phyloP scores from a whole-genome alignment of 2,797 vertebrate species.

The Protosalanx chinensis region DNA sequence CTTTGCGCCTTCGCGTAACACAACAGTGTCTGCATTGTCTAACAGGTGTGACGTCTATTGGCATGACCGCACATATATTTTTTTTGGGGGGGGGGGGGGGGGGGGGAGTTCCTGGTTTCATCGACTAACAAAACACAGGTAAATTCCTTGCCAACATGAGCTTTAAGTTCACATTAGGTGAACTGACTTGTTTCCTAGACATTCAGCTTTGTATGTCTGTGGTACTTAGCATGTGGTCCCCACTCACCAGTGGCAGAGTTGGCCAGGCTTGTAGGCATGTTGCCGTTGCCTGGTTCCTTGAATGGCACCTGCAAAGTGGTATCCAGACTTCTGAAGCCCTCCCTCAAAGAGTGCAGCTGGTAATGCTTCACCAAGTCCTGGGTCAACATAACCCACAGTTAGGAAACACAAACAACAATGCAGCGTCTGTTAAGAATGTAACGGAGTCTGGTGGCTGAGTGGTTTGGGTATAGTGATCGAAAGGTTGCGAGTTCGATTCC shows the following conservation, averaged over 20 bases:
- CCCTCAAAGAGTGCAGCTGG: conserved; percentile 87
- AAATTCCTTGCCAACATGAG: too few relatives aligned
- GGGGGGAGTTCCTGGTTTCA: too few relatives aligned
- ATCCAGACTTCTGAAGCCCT: conserved; percentile 91
- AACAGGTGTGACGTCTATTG: not conserved
- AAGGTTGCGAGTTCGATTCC: too few relatives aligned
- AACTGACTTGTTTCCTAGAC: not conserved
- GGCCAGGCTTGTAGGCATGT: conserved; percentile 62
- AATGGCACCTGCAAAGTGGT: conserved; percentile 87
- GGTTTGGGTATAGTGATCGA: too few relatives aligned
- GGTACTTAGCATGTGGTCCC: not conserved
- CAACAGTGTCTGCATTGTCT: conserved; percentile 15
- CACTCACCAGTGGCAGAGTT: not conserved
- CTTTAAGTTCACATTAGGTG: too few relatives aligned
- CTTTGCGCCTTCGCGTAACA: conserved; percentile 28
- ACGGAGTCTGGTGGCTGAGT: too few relatives aligned
- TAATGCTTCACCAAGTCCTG: conserved; percentile 92
- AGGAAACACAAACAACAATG: not conserved
- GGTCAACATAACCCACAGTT: conserved; percentile 6
- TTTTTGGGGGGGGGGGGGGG: too few relatives aligned
- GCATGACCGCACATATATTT: too few relatives aligned
- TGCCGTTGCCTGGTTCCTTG: conserved; percentile 77
- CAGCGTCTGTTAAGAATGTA: too few relatives aligned
- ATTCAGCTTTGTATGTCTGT: not conserved
- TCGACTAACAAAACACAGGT: too few relatives aligned